Evolutionary conservation across 2,888 invertebrate species (phyloP).

Genomic region (Ochlodes sylvanus): DNA sequence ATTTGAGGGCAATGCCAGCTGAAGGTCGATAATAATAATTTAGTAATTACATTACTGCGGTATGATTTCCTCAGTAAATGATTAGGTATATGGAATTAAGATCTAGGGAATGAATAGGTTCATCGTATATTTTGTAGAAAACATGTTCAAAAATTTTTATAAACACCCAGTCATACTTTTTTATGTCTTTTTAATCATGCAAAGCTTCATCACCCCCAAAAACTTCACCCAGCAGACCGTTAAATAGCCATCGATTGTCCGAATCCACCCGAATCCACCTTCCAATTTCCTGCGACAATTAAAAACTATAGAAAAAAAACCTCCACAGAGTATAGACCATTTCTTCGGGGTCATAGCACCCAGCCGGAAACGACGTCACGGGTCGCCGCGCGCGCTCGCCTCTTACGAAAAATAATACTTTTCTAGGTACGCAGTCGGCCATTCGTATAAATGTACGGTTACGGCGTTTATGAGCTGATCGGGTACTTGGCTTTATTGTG

Average conservation of each 20-base stretch:
- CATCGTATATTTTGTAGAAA: no score
- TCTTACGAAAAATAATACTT: constrained; percentile 81
- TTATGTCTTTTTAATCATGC: constrained; percentile 18
- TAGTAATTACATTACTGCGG: no score
- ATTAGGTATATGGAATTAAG: no score
- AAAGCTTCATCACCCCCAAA: constrained; percentile 10
- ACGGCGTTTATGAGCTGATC: constrained; percentile 40
- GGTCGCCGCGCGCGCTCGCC: constrained; percentile 78
- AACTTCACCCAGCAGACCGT: constrained; percentile 63
- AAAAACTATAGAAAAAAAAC: constrained; percentile 69
- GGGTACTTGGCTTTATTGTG: constrained; percentile 34
- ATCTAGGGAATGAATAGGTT: no score
- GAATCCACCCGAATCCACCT: constrained; percentile 59
- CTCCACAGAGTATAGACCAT: constrained; percentile 65
- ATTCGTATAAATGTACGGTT: constrained; percentile 43
- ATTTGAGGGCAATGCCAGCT: not conserved
- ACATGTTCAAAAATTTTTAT: no score
- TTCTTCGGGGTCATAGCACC: constrained; percentile 84
- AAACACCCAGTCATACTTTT: not conserved
- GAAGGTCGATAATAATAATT: no score
- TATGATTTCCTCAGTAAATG: not conserved
- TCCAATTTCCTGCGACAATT: constrained; percentile 81
- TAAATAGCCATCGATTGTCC: constrained; percentile 67
- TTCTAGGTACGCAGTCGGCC: constrained; percentile 45
- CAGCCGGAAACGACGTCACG: constrained; percentile 79